Percentiles rank a stretch among this genome's conserved stretches.
Conservation (phyloP, 2,113 vertebrate species). For the Sciurus niger region DNA sequence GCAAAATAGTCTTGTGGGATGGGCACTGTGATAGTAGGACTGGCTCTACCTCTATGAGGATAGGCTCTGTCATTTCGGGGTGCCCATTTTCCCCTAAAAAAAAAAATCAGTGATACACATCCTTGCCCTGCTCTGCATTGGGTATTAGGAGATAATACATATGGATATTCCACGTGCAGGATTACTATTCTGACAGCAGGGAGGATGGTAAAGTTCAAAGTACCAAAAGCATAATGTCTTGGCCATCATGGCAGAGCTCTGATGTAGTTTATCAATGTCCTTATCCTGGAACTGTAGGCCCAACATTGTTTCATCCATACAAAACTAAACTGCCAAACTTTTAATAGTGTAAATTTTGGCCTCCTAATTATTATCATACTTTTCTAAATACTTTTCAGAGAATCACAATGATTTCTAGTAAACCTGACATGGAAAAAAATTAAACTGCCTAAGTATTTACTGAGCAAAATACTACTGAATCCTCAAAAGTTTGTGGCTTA, state of each 20-base stretch:
- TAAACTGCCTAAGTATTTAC: slow-evolving; percentile 31
- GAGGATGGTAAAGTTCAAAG: not conserved
- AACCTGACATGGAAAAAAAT: not conserved
- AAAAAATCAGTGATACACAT: slow-evolving; percentile 29
- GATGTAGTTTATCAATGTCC: not conserved
- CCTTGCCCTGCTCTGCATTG: not conserved
- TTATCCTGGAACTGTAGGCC: not conserved
- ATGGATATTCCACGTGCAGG: not conserved
- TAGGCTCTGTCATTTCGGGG: not conserved
- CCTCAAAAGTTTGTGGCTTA: not conserved
- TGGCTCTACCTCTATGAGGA: not conserved
- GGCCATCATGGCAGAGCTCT: not conserved
- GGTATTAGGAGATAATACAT: not conserved
- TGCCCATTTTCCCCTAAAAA: not conserved
- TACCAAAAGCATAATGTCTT: not conserved
- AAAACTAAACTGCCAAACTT: slow-evolving; percentile 38
- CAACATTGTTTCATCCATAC: not conserved
- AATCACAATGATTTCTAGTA: not conserved
- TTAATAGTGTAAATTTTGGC: not conserved
- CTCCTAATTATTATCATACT: not conserved
- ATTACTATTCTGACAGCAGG: not conserved
- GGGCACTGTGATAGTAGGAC: not conserved
- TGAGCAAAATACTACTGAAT: slow-evolving; percentile 2
- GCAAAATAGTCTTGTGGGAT: not conserved
- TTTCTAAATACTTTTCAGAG: not conserved